Percentiles rank a stretch among this genome's conserved stretches.
Conservation (phyloP, 35 echinoderm and acorn worm genomes). For the Apostichopus californicus region DNA sequence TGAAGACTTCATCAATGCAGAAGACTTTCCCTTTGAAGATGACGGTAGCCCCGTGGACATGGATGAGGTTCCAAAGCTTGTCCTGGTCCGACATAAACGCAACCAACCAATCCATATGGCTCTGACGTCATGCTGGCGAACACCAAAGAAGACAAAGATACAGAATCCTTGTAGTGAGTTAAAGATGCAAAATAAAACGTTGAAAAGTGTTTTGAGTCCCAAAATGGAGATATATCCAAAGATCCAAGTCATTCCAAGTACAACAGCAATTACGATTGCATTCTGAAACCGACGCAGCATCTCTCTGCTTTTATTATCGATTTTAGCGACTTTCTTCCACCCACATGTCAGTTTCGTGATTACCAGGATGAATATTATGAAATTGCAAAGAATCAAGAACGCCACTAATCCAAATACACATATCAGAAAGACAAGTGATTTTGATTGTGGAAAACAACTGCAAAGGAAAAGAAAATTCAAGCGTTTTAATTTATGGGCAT, state of each 20-base stretch:
- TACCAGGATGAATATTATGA: constrained; percentile 56
- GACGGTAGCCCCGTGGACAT: not conserved
- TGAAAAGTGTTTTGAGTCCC: not conserved
- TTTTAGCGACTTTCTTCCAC: not conserved
- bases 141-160: constrained; percentile 19
- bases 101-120: not conserved
- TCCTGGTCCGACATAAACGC: not conserved
- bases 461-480: not conserved
- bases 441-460: constrained; percentile 67
- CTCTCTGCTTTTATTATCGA: not conserved
- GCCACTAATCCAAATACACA: constrained; percentile 38
- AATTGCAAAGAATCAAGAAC: constrained; percentile 59
- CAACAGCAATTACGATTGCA: not conserved
- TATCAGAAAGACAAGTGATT: constrained; percentile 49
- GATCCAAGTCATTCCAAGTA: constrained; percentile 43
- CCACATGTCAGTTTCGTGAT: constrained; percentile 64
- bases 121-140: constrained; percentile 10
- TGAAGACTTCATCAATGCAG: not conserved
- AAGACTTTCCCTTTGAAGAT: not conserved
- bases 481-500: no score
- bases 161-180: constrained; percentile 36
- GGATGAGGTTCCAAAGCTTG: not conserved
- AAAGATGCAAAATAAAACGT: constrained; percentile 5
- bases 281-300: constrained; percentile 11
- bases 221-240: not conserved